Conservation (phyloP, 2,888 invertebrate species). For the Axea sp. region DNA sequence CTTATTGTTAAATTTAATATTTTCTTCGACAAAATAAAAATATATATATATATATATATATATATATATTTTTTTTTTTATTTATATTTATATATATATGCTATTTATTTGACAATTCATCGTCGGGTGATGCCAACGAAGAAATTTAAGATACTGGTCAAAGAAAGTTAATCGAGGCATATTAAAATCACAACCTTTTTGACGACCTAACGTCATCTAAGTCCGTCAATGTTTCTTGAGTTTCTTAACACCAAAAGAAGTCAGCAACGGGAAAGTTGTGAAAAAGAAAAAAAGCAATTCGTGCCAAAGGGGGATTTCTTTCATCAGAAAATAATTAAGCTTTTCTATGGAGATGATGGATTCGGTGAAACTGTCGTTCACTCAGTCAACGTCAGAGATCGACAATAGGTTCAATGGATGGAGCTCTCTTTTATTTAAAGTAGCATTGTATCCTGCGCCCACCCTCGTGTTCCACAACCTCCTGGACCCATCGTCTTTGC, state of each 20-base stretch:
- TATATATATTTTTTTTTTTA: too few relatives aligned
- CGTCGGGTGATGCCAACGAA: too few relatives aligned
- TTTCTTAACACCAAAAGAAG: conserved; percentile 24
- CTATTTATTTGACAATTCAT: too few relatives aligned
- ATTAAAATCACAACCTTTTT: conserved; percentile 11
- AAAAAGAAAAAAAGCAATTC: conserved; percentile 66
- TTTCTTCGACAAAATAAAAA: conserved; percentile 30
- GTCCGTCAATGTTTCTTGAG: conserved; percentile 34
- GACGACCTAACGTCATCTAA: conserved; percentile 6
- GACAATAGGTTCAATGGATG: conserved; percentile 79
- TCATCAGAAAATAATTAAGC: conserved; percentile 79
- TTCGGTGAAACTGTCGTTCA: conserved; percentile 75
- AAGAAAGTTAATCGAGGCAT: too few relatives aligned
- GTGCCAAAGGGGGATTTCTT: conserved; percentile 71
- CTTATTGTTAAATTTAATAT: conserved; percentile 26
- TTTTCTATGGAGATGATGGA: conserved; percentile 79
- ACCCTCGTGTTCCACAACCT: conserved; percentile 56
- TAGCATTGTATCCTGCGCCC: conserved; percentile 77
- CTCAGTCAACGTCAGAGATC: conserved; percentile 79
- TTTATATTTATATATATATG: too few relatives aligned
- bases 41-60: too few relatives aligned
- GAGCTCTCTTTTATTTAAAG: conserved; percentile 79
- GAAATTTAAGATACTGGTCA: too few relatives aligned
- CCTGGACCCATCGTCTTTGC: conserved; percentile 57
- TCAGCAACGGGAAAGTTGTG: conserved; percentile 40